Evolutionary conservation across 2,888 invertebrate species (phyloP), one percentile per base, ranked within the genome.

Genomic region (Lucinisca nassula): DNA sequence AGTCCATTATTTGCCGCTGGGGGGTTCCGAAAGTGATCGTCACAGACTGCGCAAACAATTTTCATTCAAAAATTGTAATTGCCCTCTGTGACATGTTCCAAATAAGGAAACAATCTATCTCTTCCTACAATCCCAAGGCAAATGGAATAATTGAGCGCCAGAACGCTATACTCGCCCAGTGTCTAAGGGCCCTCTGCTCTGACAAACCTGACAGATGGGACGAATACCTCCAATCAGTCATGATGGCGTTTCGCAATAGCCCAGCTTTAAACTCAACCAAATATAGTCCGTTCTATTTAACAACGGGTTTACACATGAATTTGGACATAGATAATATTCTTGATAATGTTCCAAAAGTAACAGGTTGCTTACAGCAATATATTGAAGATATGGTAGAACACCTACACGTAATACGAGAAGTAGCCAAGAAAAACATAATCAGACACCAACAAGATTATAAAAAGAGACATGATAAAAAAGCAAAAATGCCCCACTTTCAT

Each of bases 201-300:
- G 27, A 45, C 0, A 10, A 35, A 6, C 79, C 61, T 30, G 72
- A 61, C 1, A 79, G 51, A 17, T 84, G 84, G 84, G 45, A 61
- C n/a, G 35, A 55, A 2, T 14, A 3, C 14, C 17, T 84, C 17
- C 84, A 40, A 21, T 37, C 51, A n/a, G 45, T 84, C 1, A 70
- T 84, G 74, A 61, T 80, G 74, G 84, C 84, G 21, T 75, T 73
- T 58, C 35, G 84, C 6, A 79, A 67, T 45, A 61, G 75, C 14
- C 75, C 74, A 73, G 32, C 61, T 77, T 24, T 49, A 51, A 17
- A 61, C n/a, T 58, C 73, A 2, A 85, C 81, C 12, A 74, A 51
- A 12, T 82, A 45, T 40, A 77, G 78, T 49, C 86, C 86, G 10
- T 86, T 76, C 27, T 58, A 77, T 55, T 4, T 82, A 38, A 17